phyloP scores from a whole-genome alignment of 2,888 invertebrate species.

The Willowsia nigromaculata region DNA sequence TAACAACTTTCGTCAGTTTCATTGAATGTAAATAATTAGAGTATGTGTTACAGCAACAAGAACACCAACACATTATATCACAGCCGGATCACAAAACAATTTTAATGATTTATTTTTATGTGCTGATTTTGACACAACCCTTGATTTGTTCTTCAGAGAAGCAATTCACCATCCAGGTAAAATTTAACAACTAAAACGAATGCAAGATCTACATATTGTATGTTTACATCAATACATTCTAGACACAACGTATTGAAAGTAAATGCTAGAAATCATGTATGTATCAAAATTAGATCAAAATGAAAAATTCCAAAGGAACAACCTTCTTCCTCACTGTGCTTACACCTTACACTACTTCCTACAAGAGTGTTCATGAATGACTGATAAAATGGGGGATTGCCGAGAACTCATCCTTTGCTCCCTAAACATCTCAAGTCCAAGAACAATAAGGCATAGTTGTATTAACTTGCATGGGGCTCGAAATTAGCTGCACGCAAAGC shows the following conservation, averaged over 20 bases:
- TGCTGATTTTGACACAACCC: not conserved
- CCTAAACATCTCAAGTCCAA: constrained; percentile 1
- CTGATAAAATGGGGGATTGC: constrained; percentile 3
- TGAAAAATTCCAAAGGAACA: constrained; percentile 15
- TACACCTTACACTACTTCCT: constrained; percentile 22
- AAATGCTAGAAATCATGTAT: not conserved
- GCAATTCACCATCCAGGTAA: not conserved
- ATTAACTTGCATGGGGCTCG: no score
- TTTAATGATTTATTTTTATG: not conserved
- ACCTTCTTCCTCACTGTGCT: not conserved
- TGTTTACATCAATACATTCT: not conserved
- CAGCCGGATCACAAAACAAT: not conserved
- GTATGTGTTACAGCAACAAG: not conserved
- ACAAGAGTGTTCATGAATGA: not conserved
- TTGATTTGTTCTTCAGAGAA: not conserved
- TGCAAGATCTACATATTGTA: not conserved
- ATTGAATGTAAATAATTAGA: not conserved
- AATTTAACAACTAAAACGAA: not conserved
- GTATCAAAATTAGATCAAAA: not conserved
- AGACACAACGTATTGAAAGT: not conserved
- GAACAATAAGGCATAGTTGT: no score
- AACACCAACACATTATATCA: not conserved
- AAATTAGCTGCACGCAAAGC: not conserved
- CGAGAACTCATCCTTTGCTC: constrained; percentile 2
- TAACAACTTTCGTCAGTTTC: constrained; percentile 7